phyloP scores from a whole-genome alignment of 1,140 invertebrate species.

The Aradophagus sp. region DNA sequence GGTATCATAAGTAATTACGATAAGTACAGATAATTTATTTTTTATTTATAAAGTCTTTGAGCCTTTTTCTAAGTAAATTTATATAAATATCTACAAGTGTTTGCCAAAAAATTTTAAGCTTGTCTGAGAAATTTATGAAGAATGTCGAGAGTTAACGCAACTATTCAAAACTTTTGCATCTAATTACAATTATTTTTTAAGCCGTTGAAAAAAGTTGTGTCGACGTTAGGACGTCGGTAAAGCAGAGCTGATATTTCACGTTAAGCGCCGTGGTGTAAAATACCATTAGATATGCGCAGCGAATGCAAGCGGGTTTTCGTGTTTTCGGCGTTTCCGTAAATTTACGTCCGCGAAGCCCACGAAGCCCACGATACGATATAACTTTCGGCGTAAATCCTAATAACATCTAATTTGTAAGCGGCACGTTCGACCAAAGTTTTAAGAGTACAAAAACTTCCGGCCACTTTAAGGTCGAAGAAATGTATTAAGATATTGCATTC shows the following conservation, averaged over 20 bases:
- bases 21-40: too few relatives aligned
- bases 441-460: slow-evolving; percentile 45
- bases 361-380: slow-evolving; percentile 60
- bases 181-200: too few relatives aligned
- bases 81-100: too few relatives aligned
- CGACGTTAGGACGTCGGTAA: too few relatives aligned
- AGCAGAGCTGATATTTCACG: slow-evolving; percentile 37
- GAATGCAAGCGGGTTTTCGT: slow-evolving; percentile 56
- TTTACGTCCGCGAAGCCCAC: slow-evolving; percentile 49
- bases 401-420: slow-evolving; percentile 68
- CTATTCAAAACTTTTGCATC: too few relatives aligned
- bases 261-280: slow-evolving; percentile 35
- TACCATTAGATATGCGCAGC: slow-evolving; percentile 54
- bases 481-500: neutral
- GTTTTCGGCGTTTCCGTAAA: slow-evolving; percentile 58
- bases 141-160: too few relatives aligned
- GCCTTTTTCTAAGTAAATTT: too few relatives aligned
- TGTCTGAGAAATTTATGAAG: too few relatives aligned
- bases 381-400: slow-evolving; percentile 67
- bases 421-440: slow-evolving; percentile 49
- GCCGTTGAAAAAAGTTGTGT: too few relatives aligned
- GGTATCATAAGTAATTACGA: too few relatives aligned
- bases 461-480: slow-evolving; percentile 17
- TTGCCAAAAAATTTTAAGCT: too few relatives aligned
- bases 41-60: too few relatives aligned